A percentile compares a stretch with the other conserved stretches of the same genome.
Conservation (phyloP, 2,113 vertebrate genomes). For the Telmatochromis brichardi region DNA sequence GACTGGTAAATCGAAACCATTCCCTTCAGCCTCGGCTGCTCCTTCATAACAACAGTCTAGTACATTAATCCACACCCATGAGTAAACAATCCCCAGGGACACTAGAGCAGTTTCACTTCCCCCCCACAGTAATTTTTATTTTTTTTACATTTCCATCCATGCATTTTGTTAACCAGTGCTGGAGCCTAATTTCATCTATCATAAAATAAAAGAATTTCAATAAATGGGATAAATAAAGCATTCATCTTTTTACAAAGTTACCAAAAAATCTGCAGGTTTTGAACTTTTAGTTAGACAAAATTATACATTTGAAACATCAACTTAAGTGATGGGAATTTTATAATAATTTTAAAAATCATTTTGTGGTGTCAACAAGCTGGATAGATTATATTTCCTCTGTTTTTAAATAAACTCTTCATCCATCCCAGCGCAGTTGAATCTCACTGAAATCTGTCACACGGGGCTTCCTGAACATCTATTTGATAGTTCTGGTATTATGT, state of each 20-base stretch:
- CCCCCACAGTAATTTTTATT: background rate
- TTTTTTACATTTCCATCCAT: background rate
- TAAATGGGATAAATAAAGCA: background rate
- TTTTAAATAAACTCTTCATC: background rate
- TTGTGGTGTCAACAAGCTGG: background rate
- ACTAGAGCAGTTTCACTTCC: background rate
- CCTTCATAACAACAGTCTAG: background rate
- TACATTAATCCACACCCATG: background rate
- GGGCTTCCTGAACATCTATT: background rate
- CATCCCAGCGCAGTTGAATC: background rate
- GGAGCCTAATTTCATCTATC: background rate
- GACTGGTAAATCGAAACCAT: background rate
- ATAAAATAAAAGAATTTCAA: background rate
- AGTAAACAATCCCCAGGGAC: background rate
- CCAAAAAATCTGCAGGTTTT: background rate
- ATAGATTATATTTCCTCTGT: background rate
- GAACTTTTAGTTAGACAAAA: background rate
- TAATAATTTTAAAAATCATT: background rate
- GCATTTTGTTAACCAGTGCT: background rate
- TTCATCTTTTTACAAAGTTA: background rate
- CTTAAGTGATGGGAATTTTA: background rate
- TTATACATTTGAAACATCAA: background rate
- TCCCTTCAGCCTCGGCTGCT: background rate
- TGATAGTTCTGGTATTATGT: background rate
- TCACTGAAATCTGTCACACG: background rate